Base-by-base conservation (phyloP, 2,888 invertebrate species). In the Resseliella maxima region DNA sequence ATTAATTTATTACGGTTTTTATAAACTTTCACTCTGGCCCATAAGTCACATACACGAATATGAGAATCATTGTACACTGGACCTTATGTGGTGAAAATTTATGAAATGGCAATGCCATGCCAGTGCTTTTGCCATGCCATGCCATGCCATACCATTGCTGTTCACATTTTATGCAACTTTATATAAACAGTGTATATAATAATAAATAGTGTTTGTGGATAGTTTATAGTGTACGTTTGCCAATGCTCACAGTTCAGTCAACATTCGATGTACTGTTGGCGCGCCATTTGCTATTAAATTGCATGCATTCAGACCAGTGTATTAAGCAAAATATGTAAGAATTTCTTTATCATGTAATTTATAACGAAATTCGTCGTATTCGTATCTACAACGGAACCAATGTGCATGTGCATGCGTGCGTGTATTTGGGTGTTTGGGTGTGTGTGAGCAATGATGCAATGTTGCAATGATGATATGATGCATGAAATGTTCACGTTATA, bases 1-100 rank as follows among this genome's bases (percentile, higher is more conserved):
- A 83, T 83, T 83, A 83, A 83, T 83, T 83, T 83, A 83, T 38
- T 83, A 83, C 38, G 24, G 83, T 83, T 83, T 83, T 83, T 83
- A 38, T 83, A 36, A 83, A 83, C 38, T 83, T 83, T 83, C 83
- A 83, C 83, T 38, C 24, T 18, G 38, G 38, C 24, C 41, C 83
- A 83, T 83, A 83, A 83, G 83, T 83, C 83, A 81, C 36, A 36
- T 83, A 35, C 72, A 72, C 24, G 31, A 72, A 72, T 72, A 72
- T 72, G 72, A 72, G 72, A 59, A 24, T 59, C 21, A 50, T 2
- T 18, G 50, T 8, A 50, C 50, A 50, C 59, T 27, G 35, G 8
- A 72, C 72, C 5, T 3, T 31, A 10, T 72, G 5, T 15, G 18
- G 59, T 24, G 46, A 59, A 59, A 50, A 72, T 72, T 72, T 72